phyloP scores from a whole-genome alignment of 2,113 vertebrate genomes.

The Eolophus roseicapilla region DNA sequence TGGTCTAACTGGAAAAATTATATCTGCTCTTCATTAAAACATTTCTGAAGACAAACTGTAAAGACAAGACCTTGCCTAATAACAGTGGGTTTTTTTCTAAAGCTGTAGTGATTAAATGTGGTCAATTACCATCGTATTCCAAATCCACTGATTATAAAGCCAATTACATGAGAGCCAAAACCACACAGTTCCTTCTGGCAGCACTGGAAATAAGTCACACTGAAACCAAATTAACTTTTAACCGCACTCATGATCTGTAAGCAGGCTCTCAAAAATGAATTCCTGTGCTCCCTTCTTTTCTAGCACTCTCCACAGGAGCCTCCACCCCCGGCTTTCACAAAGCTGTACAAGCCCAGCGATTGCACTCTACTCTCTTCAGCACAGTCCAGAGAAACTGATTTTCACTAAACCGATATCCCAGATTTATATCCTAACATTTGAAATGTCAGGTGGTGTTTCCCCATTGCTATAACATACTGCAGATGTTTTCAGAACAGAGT shows the following conservation, averaged over 20 bases:
- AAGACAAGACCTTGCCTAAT: background rate
- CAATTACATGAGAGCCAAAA: background rate
- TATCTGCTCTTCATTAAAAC: background rate
- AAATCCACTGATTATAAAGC: background rate
- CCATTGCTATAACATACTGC: background rate
- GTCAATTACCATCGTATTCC: background rate
- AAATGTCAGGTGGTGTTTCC: background rate
- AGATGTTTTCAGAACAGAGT: background rate
- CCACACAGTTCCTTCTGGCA: background rate
- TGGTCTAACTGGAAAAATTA: background rate
- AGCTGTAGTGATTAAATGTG: background rate
- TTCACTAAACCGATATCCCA: background rate
- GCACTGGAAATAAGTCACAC: background rate
- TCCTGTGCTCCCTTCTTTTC: background rate
- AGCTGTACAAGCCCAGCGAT: background rate
- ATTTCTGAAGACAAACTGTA: background rate
- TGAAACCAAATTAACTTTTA: background rate
- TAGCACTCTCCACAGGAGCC: background rate
- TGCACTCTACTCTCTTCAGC: background rate
- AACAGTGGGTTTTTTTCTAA: background rate
- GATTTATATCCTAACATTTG: background rate
- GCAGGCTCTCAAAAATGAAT: background rate
- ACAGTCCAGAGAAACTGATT: background rate
- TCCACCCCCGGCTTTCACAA: background rate
- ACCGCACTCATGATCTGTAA: background rate